These are phyloP conservation scores for Triplophysa rosa DNA, from an alignment of 2,113 vertebrate species.

Conservation along the genomic window DNA sequence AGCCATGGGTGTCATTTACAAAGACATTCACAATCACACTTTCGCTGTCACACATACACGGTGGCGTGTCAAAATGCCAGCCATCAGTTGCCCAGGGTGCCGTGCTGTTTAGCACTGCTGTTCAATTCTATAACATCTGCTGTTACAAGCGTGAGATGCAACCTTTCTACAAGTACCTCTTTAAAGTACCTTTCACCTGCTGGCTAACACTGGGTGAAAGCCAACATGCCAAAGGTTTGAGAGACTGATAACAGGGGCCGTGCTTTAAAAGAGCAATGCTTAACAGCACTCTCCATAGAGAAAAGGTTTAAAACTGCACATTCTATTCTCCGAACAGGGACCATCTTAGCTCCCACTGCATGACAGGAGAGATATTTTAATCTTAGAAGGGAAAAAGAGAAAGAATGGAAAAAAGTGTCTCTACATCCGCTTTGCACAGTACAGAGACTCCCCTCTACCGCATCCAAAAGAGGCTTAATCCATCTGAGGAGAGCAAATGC, in stretches of 20 bases:
- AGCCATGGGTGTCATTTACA: constrained; percentile 51
- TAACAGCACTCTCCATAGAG: constrained; percentile 49
- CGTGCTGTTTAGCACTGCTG: constrained; percentile 31
- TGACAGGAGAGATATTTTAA: constrained; percentile 37
- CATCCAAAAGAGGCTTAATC: constrained; percentile 32
- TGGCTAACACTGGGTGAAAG: constrained; percentile 12
- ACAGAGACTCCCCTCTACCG: constrained; percentile 31
- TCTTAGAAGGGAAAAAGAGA: not conserved
- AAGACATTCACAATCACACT: constrained; percentile 20
- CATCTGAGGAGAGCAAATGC: constrained; percentile 28
- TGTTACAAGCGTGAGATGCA: constrained; percentile 28
- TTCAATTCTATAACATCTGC: constrained; percentile 32
- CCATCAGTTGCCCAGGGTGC: constrained; percentile 37
- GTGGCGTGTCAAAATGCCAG: constrained; percentile 59
- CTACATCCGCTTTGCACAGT: constrained; percentile 14
- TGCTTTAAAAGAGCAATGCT: constrained; percentile 24
- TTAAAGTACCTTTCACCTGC: constrained; percentile 24
- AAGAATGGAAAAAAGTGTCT: constrained; percentile 21
- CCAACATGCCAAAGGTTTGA: constrained; percentile 17
- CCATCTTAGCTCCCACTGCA: constrained; percentile 23
- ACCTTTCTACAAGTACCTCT: constrained; percentile 23
- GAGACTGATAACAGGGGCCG: constrained; percentile 4
- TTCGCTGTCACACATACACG: constrained; percentile 25
- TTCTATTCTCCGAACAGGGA: not conserved
- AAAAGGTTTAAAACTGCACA: constrained; percentile 11